Evolutionary conservation across 1,140 invertebrate species (phyloP), one percentile per base, ranked within the genome.

Genomic region (Babylonia areolata): DNA sequence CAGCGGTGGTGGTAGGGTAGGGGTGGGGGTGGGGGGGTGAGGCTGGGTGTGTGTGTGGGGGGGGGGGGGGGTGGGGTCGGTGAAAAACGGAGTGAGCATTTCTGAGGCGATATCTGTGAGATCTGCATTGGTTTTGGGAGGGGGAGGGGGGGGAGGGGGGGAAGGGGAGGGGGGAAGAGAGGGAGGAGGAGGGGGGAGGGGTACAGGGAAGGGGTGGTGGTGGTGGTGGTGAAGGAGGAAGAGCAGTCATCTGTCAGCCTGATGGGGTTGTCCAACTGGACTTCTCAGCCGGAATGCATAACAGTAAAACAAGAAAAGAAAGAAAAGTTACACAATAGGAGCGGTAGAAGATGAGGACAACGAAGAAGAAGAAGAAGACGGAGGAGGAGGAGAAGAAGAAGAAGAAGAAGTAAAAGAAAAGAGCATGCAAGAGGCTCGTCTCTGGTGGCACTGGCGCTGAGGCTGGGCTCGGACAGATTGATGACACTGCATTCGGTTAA

Each of bases 351-450:
- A 64, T 3, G 23, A 64, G 28, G 20, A 64, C 9, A 64, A 64
- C 20, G 58, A n/a, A 64, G 58, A 11, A 64, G 9, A 64, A 11
- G 58, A 64, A 64, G 58, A 11, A 64, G 9, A 64, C 15, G 58
- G 2, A 51, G 2, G 2, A 51, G 46, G 2, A 51, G 46, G 17
- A 3, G 46, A 51, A 51, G 46, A 51, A 51, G 46, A 51, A 46
- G 46, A n/a, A 64, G 58, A 64, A 64, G 58, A 64, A 12, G 58
- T 12, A 64, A 20, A 64, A 64, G 58, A 64, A 64, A 20, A 64
- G 58, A 77, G 20, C 73, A 77, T 77, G 75, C 75, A 37, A 77
- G 39, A 40, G 40, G 35, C 75, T 77, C 75, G 35, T 77, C 75
- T 28, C 75, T 40, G 35, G 33, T 40, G 75, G 23, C 31, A 64